Percentiles rank a stretch among this genome's conserved stretches.
These are phyloP conservation scores for Formicarius rufipectus DNA, from an alignment of 2,113 vertebrate genomes.

Conservation along the genomic window DNA sequence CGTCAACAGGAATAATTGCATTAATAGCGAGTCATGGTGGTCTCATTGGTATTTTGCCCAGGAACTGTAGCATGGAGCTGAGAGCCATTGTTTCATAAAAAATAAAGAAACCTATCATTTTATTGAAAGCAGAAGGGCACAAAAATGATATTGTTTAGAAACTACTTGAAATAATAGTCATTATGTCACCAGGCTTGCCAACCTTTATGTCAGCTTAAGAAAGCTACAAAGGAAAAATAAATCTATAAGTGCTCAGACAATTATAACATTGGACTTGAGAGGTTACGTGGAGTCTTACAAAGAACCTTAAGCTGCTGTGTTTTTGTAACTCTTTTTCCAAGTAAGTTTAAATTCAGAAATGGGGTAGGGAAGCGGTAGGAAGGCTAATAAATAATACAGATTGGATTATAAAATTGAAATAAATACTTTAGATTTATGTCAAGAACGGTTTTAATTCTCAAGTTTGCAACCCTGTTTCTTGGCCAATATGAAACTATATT, in stretches of 20 bases:
- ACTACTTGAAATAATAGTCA: conserved; percentile 62
- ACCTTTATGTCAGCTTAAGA: conserved; percentile 46
- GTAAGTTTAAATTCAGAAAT: neutral
- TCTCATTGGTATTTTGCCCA: conserved; percentile 1
- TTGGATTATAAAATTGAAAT: neutral
- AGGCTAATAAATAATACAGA: neutral
- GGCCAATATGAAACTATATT: neutral
- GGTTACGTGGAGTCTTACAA: neutral
- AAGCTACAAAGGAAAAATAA: conserved; percentile 1
- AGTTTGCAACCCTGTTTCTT: neutral
- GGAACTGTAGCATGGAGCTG: neutral
- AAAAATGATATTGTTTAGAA: conserved; percentile 73
- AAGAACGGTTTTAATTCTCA: neutral
- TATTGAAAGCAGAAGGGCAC: conserved; percentile 63
- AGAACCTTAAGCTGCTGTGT: conserved; percentile 4
- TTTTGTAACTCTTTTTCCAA: neutral
- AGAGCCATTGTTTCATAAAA: conserved; percentile 64
- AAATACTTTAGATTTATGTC: neutral
- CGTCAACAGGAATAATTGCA: conserved; percentile 56
- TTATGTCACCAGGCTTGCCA: conserved; percentile 61
- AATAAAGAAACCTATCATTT: conserved; percentile 73
- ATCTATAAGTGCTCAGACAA: conserved; percentile 19
- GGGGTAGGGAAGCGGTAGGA: neutral
- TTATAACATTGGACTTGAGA: conserved; percentile 47
- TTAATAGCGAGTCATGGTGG: conserved; percentile 14